Percentiles rank a stretch among this genome's conserved stretches.
Conservation (phyloP, 2,888 invertebrate genomes). For the Polyommatus iphigenia region DNA sequence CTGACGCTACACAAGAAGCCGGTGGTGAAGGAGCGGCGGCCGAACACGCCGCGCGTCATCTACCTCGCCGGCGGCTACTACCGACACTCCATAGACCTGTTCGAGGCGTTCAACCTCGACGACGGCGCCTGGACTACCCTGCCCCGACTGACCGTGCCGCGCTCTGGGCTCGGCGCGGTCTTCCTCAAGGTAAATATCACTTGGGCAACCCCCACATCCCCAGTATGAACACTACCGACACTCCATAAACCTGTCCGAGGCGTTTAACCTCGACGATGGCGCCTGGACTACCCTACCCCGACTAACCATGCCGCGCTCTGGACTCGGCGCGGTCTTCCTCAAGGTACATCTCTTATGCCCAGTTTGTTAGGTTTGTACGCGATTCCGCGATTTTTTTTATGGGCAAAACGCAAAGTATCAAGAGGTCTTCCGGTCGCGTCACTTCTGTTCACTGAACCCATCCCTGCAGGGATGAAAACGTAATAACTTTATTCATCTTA, state of each 20-base stretch:
- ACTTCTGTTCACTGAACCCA: no score
- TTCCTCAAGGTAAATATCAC: constrained; percentile 84
- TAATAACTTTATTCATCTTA: no score
- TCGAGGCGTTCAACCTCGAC: constrained; percentile 94
- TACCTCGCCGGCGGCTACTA: constrained; percentile 96
- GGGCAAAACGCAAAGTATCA: no score
- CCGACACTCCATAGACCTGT: constrained; percentile 90
- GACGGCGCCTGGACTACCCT: constrained; percentile 91
- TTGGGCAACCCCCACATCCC: neutral
- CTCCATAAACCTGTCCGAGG: constrained; percentile 80
- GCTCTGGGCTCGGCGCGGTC: constrained; percentile 93
- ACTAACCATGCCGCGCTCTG: constrained; percentile 93
- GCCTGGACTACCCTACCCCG: constrained; percentile 90
- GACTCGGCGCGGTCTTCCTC: constrained; percentile 91
- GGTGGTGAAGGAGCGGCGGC: constrained; percentile 90
- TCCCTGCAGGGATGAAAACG: no score
- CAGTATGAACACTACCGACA: no score
- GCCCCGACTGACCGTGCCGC: constrained; percentile 90
- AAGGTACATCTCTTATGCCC: constrained; percentile 70
- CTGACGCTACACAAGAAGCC: constrained; percentile 93
- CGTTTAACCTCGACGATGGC: constrained; percentile 92
- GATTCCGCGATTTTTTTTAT: no score
- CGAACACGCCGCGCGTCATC: constrained; percentile 93
- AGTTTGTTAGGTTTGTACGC: no score
- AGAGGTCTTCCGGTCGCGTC: no score